phyloP scores from a whole-genome alignment of 2,888 invertebrate species.

The Gnatocerus cornutus region DNA sequence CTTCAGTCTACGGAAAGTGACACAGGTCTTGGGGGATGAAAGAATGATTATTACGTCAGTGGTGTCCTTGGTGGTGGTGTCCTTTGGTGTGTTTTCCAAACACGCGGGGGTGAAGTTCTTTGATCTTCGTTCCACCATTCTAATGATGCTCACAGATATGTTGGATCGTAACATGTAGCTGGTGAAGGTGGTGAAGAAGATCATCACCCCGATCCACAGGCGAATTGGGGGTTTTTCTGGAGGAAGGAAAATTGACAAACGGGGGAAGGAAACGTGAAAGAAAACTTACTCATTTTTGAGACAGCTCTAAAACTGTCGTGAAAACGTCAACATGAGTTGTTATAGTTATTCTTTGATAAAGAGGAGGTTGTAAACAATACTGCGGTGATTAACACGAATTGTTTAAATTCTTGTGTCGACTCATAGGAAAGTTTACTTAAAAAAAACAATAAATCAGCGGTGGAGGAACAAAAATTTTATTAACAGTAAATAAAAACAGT shows the following conservation, averaged over 20 bases:
- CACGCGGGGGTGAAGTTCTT: conserved; percentile 5
- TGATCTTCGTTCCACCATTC: not conserved
- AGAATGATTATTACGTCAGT: too few relatives aligned
- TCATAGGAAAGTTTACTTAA: too few relatives aligned
- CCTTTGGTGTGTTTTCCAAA: conserved; percentile 66
- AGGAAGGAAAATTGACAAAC: not conserved
- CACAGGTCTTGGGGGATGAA: not conserved
- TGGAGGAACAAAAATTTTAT: too few relatives aligned
- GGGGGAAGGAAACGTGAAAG: not conserved
- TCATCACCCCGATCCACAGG: conserved; percentile 76
- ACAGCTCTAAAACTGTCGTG: too few relatives aligned
- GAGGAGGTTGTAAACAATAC: too few relatives aligned
- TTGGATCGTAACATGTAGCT: conserved; percentile 83
- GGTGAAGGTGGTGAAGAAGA: conserved; percentile 81
- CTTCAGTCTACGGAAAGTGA: not conserved
- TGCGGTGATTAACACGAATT: too few relatives aligned
- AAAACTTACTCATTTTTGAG: not conserved
- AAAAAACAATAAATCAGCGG: too few relatives aligned
- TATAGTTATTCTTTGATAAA: too few relatives aligned
- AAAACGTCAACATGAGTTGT: too few relatives aligned
- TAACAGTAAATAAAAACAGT: too few relatives aligned
- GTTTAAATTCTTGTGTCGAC: too few relatives aligned
- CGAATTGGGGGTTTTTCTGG: conserved; percentile 45
- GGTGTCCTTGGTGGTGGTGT: too few relatives aligned
- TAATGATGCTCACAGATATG: conserved; percentile 34